Percentiles rank a stretch among this genome's conserved stretches.
Conservation (phyloP, 2,888 invertebrate species). For the Lithophane semibrunnea region DNA sequence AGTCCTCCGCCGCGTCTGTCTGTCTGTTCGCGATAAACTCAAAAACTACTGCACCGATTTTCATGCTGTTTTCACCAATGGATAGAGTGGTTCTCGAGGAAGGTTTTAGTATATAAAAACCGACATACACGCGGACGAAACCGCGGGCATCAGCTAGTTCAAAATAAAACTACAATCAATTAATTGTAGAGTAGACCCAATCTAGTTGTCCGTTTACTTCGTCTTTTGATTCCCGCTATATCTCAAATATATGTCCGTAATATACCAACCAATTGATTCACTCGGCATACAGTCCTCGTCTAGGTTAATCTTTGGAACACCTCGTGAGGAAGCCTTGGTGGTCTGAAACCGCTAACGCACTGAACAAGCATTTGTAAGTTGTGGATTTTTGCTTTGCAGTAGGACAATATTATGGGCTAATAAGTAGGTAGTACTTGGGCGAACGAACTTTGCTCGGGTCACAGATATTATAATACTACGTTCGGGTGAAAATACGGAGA, state of each 20-base stretch:
- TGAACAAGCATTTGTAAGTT: conserved; percentile 1
- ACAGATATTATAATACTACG: too few relatives aligned
- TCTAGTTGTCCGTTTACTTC: not conserved
- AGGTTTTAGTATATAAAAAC: too few relatives aligned
- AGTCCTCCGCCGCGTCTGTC: too few relatives aligned
- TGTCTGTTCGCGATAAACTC: too few relatives aligned
- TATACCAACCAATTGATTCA: not conserved
- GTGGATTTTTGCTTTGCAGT: not conserved
- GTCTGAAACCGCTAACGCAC: not conserved
- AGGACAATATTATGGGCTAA: not conserved
- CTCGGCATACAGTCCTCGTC: not conserved
- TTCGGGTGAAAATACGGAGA: too few relatives aligned
- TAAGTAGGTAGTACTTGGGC: too few relatives aligned
- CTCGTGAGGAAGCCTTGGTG: conserved; percentile 7
- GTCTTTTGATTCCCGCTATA: not conserved
- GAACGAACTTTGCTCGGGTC: too few relatives aligned
- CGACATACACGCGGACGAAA: too few relatives aligned
- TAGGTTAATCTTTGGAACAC: conserved; percentile 19
- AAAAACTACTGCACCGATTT: too few relatives aligned
- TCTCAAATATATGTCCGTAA: not conserved
- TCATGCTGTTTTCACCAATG: too few relatives aligned
- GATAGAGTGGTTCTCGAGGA: too few relatives aligned
- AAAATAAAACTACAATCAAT: not conserved
- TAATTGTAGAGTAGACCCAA: not conserved
- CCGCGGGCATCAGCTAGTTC: too few relatives aligned